A percentile compares a stretch with the other conserved stretches of the same genome.
Conservation (phyloP, 2,888 invertebrate genomes). For the Rhopalosiphum nymphaeae region DNA sequence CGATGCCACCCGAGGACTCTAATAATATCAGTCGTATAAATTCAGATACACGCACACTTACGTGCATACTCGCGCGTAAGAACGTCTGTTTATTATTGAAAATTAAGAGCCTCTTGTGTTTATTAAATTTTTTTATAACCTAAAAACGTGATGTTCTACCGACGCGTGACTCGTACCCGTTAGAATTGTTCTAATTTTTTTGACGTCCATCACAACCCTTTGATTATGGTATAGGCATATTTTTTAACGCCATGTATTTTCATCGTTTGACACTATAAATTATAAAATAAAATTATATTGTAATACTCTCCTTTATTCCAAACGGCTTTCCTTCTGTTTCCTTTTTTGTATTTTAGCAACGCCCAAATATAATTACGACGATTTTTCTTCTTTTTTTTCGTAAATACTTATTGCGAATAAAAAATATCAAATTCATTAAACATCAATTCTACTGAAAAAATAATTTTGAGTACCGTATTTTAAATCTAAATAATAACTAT, state of each 20-base stretch:
- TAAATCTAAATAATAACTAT: not conserved
- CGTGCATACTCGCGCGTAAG: not conserved
- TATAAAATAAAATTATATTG: not conserved
- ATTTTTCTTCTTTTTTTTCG: not conserved
- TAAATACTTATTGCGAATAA: not conserved
- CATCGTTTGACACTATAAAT: not conserved
- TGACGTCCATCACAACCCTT: not conserved
- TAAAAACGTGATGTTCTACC: not conserved
- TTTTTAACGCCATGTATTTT: not conserved
- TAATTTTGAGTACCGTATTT: not conserved
- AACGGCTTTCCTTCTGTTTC: not conserved
- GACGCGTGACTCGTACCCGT: slow-evolving; percentile 32
- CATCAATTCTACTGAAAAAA: not conserved
- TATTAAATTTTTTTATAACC: slow-evolving; percentile 40
- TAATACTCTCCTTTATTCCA: not conserved
- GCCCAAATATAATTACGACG: not conserved
- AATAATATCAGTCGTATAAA: not conserved
- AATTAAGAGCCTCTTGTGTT: slow-evolving; percentile 26
- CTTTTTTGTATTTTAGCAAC: not conserved
- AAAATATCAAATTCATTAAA: not conserved
- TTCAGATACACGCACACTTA: not conserved
- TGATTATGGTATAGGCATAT: not conserved
- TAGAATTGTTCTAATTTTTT: slow-evolving; percentile 29
- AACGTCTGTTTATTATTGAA: not conserved
- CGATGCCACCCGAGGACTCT: not conserved